Evolutionary conservation across 2,797 vertebrate genomes (phyloP).

Genomic region (Parambassis ranga): DNA sequence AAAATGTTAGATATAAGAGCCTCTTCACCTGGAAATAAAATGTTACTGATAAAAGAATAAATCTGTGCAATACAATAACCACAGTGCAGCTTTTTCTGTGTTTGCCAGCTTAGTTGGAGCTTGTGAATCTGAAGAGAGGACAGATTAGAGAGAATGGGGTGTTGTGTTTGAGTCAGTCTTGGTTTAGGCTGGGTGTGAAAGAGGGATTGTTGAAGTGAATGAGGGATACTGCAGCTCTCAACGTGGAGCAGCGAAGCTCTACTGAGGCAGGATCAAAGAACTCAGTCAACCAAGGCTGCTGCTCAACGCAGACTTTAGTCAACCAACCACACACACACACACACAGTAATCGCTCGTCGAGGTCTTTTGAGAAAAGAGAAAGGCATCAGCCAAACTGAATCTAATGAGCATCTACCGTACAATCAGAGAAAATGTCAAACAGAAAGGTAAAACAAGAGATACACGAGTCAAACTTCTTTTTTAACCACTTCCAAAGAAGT

Average conservation of each 20-base stretch:
- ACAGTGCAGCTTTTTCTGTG: slow-evolving; percentile 5
- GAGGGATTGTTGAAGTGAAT: slow-evolving; percentile 62
- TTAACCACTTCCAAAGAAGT: background rate
- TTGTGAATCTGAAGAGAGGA: slow-evolving; percentile 35
- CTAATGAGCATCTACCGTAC: slow-evolving; percentile 50
- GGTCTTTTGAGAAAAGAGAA: slow-evolving; percentile 43
- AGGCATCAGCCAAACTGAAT: slow-evolving; percentile 46
- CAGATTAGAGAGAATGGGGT: slow-evolving; percentile 56
- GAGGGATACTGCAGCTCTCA: slow-evolving; percentile 49
- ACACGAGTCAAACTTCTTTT: background rate
- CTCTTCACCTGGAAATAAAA: slow-evolving; percentile 8
- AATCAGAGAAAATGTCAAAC: slow-evolving; percentile 20
- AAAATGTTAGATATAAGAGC: background rate
- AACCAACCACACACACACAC: slow-evolving; percentile 62
- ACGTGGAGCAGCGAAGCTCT: slow-evolving; percentile 47
- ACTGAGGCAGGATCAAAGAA: slow-evolving; percentile 73
- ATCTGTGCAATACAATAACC: slow-evolving; percentile 16
- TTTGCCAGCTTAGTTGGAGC: slow-evolving; percentile 19
- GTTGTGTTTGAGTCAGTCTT: slow-evolving; percentile 49
- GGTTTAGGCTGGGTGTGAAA: slow-evolving; percentile 59
- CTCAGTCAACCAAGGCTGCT: slow-evolving; percentile 60
- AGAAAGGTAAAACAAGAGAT: background rate
- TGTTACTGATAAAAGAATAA: slow-evolving; percentile 1
- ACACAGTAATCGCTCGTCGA: slow-evolving; percentile 59
- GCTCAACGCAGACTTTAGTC: slow-evolving; percentile 71